A percentile compares a stretch with the other conserved stretches of the same genome.
Evolutionary conservation across 2,797 vertebrate species (phyloP).

Genomic region (Melanotaenia nigrans): DNA sequence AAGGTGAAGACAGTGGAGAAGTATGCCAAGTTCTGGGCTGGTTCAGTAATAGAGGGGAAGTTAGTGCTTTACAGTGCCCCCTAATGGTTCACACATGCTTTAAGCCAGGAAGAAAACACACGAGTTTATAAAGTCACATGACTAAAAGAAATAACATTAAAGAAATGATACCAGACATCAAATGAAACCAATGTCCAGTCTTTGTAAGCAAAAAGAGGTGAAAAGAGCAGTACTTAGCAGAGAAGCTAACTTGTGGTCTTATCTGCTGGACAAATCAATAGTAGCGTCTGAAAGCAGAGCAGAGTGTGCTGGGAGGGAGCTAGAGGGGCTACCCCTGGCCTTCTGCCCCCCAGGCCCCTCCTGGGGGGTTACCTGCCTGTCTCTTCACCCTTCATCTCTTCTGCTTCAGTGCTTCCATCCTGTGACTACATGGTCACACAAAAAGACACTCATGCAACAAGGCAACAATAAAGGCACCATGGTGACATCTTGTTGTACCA

Average conservation of each 20-base stretch:
- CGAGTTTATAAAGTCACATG: slow-evolving; percentile 3
- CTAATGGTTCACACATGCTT: slow-evolving; percentile 60
- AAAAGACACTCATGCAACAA: slow-evolving; percentile 58
- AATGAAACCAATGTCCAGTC: slow-evolving; percentile 42
- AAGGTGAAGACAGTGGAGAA: slow-evolving; percentile 45
- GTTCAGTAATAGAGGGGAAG: slow-evolving; percentile 30
- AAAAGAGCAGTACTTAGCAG: slow-evolving; percentile 86
- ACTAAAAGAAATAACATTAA: slow-evolving; percentile 19
- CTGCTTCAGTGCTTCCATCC: slow-evolving; percentile 79
- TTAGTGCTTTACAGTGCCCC: slow-evolving; percentile 59
- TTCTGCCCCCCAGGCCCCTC: slow-evolving; percentile 78
- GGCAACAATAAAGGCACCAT: slow-evolving; percentile 43
- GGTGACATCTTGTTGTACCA: slow-evolving; percentile 42
- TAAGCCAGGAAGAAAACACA: slow-evolving; percentile 22
- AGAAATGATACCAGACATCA: slow-evolving; percentile 53
- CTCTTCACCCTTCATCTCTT: slow-evolving; percentile 81
- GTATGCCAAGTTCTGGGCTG: slow-evolving; percentile 40
- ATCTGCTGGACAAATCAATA: slow-evolving; percentile 93
- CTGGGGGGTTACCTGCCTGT: slow-evolving; percentile 77
- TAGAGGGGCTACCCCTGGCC: slow-evolving; percentile 84
- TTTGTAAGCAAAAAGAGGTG: slow-evolving; percentile 60
- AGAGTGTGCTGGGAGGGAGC: slow-evolving; percentile 77
- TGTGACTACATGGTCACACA: slow-evolving; percentile 40
- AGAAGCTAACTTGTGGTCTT: slow-evolving; percentile 84
- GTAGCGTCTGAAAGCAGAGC: slow-evolving; percentile 88